A percentile compares a stretch with the other conserved stretches of the same genome.
These are phyloP conservation scores for Rhinolophus ferrumequinum DNA, from an alignment of 2,113 vertebrate species.

Conservation along the genomic window DNA sequence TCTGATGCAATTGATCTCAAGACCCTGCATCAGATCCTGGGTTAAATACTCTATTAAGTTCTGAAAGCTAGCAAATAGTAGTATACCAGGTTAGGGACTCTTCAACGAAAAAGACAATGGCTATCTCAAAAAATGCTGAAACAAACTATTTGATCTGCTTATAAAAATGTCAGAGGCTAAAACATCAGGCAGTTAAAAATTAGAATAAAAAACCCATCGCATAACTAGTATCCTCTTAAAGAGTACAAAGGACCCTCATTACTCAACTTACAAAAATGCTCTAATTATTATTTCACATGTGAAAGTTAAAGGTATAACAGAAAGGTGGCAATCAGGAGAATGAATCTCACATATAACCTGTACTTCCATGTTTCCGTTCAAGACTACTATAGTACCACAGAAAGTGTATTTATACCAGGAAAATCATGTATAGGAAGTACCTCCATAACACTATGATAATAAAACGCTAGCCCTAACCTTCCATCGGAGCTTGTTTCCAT, in stretches of 20 bases:
- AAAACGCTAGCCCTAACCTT: background rate
- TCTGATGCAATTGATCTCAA: background rate
- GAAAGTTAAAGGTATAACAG: background rate
- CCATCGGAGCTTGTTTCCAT: background rate
- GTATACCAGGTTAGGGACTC: background rate
- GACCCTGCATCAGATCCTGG: background rate
- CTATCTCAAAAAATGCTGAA: background rate
- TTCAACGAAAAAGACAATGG: constrained; percentile 10
- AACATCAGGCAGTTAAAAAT: background rate
- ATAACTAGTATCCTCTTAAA: background rate
- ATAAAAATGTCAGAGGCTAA: background rate
- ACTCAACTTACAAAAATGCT: constrained; percentile 2
- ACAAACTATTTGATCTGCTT: constrained; percentile 5
- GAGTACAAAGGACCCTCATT: background rate
- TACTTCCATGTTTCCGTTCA: background rate
- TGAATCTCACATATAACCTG: background rate
- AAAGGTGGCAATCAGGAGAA: background rate
- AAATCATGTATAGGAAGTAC: background rate
- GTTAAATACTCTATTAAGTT: background rate
- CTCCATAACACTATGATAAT: background rate
- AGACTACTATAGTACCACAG: background rate
- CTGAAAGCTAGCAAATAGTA: background rate
- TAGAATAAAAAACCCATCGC: background rate
- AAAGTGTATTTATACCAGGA: background rate
- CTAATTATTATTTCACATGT: background rate